Evolutionary conservation across 1,140 invertebrate genomes (phyloP).

Genomic region (Pogonomyrmex californicus): DNA sequence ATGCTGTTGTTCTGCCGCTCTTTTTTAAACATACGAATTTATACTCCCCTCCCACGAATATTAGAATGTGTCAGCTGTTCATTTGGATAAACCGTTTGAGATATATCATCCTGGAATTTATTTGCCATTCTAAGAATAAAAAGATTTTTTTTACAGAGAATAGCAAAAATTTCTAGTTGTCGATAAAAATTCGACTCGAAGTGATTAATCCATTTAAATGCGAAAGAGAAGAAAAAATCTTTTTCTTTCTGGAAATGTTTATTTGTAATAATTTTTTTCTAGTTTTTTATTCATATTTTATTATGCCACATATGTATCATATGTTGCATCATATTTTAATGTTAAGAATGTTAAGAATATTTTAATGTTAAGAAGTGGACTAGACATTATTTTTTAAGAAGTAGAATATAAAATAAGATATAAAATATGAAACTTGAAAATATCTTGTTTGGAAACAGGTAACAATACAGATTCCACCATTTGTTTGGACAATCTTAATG

Average conservation of each 20-base stretch:
- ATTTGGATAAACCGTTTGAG: not conserved
- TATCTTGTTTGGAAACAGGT: constrained; percentile 29
- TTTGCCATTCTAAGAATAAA: not conserved
- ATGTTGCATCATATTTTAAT: not conserved
- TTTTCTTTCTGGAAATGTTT: not conserved
- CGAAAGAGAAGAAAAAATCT: not conserved
- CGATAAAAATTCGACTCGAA: not conserved
- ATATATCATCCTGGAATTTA: not conserved
- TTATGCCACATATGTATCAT: not conserved
- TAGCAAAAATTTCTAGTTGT: not conserved
- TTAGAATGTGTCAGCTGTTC: not conserved
- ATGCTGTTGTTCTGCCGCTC: not conserved
- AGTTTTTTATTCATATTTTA: constrained; percentile 4
- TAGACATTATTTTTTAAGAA: constrained; percentile 43
- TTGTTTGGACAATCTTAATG: constrained; percentile 33
- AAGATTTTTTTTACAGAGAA: not conserved
- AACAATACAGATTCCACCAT: constrained; percentile 37
- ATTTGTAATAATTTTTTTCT: not conserved
- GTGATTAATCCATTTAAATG: not conserved
- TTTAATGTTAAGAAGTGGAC: not conserved
- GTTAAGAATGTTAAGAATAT: not conserved
- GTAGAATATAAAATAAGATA: not conserved
- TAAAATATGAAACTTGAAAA: not conserved
- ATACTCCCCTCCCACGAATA: not conserved
- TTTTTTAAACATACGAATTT: constrained; percentile 32